Conservation (phyloP, 2,113 vertebrate species). For the Rhinichthys klamathensis region DNA sequence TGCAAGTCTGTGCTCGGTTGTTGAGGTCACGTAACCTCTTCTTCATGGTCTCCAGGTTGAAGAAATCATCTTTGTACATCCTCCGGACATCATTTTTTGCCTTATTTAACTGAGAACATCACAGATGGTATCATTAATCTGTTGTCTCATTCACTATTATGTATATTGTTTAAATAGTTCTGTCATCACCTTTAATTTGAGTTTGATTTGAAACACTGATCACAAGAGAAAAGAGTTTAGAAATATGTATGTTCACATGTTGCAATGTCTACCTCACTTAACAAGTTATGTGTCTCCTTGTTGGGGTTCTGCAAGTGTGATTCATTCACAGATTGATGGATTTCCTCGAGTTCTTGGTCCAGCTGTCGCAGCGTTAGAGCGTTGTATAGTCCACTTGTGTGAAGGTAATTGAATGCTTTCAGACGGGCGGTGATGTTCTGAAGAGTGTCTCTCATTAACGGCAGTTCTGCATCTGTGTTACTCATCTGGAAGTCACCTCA, state of each 20-base stretch:
- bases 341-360: slow-evolving; percentile 62
- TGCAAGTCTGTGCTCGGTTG: slow-evolving; percentile 71
- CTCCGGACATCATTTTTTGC: slow-evolving; percentile 54
- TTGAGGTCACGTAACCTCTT: slow-evolving; percentile 69
- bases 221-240: neutral
- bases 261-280: slow-evolving; percentile 64
- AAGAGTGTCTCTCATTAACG: slow-evolving; percentile 57
- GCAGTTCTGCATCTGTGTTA: slow-evolving; percentile 57
- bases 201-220: neutral
- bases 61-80: slow-evolving; percentile 61
- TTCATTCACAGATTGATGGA: slow-evolving; percentile 57
- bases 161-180: neutral
- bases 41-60: slow-evolving; percentile 71
- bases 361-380: slow-evolving; percentile 63
- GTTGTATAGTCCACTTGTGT: slow-evolving; percentile 65
- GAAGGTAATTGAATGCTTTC: slow-evolving; percentile 66
- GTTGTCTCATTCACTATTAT: neutral
- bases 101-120: slow-evolving; percentile 63
- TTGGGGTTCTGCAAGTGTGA: slow-evolving; percentile 57
- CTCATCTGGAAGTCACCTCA: slow-evolving; percentile 55
- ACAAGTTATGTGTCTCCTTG: slow-evolving; percentile 57
- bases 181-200: neutral
- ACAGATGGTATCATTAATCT: neutral
- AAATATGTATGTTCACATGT: neutral
- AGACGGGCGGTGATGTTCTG: slow-evolving; percentile 63